A percentile compares a stretch with the other conserved stretches of the same genome.
phyloP scores from a whole-genome alignment of 1,140 invertebrate species.

The Zaprionus vittiger region DNA sequence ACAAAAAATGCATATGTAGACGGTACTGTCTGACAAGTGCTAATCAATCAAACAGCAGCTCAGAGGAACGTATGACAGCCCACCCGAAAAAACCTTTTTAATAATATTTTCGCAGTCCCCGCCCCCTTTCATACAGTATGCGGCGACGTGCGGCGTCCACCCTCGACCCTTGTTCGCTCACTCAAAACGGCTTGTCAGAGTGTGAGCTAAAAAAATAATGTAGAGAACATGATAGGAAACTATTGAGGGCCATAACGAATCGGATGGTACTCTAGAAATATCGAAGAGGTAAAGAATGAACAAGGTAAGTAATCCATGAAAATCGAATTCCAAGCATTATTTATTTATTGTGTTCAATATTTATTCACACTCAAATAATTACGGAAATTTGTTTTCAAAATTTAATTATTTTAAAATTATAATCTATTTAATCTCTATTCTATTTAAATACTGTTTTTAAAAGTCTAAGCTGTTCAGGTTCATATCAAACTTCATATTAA shows the following conservation, averaged over 20 bases:
- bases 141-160: slow-evolving; percentile 10
- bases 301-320: not conserved
- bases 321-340: too few species aligned
- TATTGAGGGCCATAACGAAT: not conserved
- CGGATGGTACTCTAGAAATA: not conserved
- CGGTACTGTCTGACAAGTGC: slow-evolving; percentile 62
- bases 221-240: slow-evolving; percentile 20
- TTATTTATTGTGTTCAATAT: too few species aligned
- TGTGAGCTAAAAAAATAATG: slow-evolving; percentile 47
- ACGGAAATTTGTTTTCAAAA: too few species aligned
- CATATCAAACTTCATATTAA: not conserved
- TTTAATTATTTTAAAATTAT: too few species aligned
- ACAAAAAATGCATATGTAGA: slow-evolving; percentile 48
- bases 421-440: too few species aligned
- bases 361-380: too few species aligned
- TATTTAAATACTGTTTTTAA: too few species aligned
- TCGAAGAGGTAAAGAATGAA: not conserved
- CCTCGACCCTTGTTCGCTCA: slow-evolving; percentile 42
- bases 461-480: too few species aligned
- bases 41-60: slow-evolving; percentile 70
- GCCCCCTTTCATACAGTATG: not conserved
- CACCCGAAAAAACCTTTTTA: slow-evolving; percentile 73
- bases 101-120: slow-evolving; percentile 60
- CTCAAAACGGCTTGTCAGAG: slow-evolving; percentile 59
- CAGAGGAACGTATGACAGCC: slow-evolving; percentile 65